Conservation (phyloP, 2,888 invertebrate species). For the Esperia sulphurella region DNA sequence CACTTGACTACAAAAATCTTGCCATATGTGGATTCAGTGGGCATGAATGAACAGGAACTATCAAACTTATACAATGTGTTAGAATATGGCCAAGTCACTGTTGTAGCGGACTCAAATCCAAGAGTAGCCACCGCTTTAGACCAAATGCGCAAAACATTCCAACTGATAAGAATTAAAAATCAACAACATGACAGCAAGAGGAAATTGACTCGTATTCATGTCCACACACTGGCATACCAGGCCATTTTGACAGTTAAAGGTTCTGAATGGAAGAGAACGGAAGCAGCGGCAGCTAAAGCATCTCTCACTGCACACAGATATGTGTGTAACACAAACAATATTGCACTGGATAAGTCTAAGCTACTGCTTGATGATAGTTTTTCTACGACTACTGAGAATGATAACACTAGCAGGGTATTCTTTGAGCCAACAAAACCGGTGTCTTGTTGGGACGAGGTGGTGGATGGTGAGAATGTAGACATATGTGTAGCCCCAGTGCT, state of each 20-base stretch:
- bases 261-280: conserved; percentile 87
- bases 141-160: conserved; percentile 86
- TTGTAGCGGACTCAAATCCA: conserved; percentile 88
- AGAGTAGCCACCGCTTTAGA: conserved; percentile 89
- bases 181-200: conserved; percentile 66
- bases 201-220: conserved; percentile 86
- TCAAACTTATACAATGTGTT: conserved; percentile 86
- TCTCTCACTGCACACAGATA: conserved; percentile 90
- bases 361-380: conserved; percentile 91
- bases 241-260: conserved; percentile 85
- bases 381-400: conserved; percentile 81
- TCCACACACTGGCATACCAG: conserved; percentile 93
- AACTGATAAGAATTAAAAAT: conserved; percentile 68
- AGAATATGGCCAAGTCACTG: conserved; percentile 83
- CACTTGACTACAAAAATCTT: conserved; percentile 83
- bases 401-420: conserved; percentile 77
- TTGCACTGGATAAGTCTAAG: conserved; percentile 67
- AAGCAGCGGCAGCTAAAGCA: conserved; percentile 90
- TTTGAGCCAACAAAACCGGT: conserved; percentile 86
- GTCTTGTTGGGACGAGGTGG: conserved; percentile 87
- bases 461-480: conserved; percentile 74
- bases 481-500: conserved; percentile 91
- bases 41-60: conserved; percentile 94
- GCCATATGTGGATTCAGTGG: conserved; percentile 88
- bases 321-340: conserved; percentile 85